These are phyloP conservation scores for Indri indri DNA, from an alignment of 2,113 vertebrate genomes.

Conservation along the genomic window DNA sequence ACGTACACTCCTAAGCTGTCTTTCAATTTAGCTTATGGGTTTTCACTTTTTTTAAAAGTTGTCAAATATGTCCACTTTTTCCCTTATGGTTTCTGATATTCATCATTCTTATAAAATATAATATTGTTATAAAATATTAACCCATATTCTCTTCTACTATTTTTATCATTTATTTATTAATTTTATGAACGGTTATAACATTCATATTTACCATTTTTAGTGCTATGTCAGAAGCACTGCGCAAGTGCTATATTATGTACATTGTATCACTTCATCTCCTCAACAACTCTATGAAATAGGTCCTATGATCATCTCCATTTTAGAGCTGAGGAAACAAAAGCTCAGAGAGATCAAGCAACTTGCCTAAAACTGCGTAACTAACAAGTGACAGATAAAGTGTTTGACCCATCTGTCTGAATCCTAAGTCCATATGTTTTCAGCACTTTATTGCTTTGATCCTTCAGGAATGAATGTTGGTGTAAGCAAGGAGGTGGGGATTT, in stretches of 20 bases:
- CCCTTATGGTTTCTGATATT: neutral
- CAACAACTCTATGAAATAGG: neutral
- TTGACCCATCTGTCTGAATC: neutral
- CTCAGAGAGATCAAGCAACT: neutral
- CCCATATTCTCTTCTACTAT: neutral
- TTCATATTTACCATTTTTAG: neutral
- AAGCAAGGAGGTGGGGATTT: neutral
- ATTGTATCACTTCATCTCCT: neutral
- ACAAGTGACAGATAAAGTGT: neutral
- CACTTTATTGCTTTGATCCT: neutral
- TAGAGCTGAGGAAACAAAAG: neutral
- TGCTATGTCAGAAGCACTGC: neutral
- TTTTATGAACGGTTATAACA: neutral
- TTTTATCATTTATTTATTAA: neutral
- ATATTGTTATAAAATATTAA: neutral
- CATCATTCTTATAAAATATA: conserved; percentile 17
- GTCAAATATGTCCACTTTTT: neutral
- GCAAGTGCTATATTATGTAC: neutral
- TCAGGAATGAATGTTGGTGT: neutral
- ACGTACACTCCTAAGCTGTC: neutral
- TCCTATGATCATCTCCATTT: neutral
- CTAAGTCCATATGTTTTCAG: neutral
- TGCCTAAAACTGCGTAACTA: neutral
- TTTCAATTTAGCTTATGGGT: conserved; percentile 9
- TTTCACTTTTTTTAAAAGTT: neutral